These are phyloP conservation scores for Papio anubis DNA, from an alignment of 2,113 vertebrate species.

Conservation along the genomic window DNA sequence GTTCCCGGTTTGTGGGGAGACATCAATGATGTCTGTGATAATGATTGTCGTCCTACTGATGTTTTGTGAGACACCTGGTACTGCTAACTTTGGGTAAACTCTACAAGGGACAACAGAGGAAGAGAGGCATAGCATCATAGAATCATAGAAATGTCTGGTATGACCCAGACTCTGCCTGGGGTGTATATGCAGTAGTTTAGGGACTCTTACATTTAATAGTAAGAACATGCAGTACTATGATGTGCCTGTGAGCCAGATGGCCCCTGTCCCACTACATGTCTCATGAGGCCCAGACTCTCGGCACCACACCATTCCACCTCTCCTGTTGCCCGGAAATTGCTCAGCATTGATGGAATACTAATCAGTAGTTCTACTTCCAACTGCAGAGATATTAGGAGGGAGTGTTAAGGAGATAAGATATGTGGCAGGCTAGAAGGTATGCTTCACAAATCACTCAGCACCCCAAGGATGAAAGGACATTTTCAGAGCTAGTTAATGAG, in stretches of 20 bases:
- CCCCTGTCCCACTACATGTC: fast-evolving
- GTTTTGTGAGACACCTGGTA: neutral
- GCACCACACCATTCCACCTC: neutral
- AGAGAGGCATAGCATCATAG: neutral
- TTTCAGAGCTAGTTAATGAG: neutral
- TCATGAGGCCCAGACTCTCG: neutral
- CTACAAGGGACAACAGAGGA: neutral
- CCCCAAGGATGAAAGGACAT: neutral
- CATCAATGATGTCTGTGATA: neutral
- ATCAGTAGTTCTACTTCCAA: neutral
- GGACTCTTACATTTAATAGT: neutral
- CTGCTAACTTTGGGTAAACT: neutral
- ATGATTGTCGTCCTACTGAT: neutral
- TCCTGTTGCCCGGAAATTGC: neutral
- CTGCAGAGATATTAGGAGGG: neutral
- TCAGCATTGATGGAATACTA: neutral
- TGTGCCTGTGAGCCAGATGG: neutral
- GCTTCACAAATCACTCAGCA: neutral
- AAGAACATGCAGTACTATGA: neutral
- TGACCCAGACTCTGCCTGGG: neutral
- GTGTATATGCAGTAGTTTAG: neutral
- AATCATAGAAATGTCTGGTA: neutral
- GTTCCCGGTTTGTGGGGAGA: neutral
- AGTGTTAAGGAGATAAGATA: neutral
- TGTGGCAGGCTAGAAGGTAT: neutral